Percentiles rank a stretch among this genome's conserved stretches.
These are phyloP conservation scores for Calidris pugnax DNA, from an alignment of 2,113 vertebrate genomes.

Conservation along the genomic window DNA sequence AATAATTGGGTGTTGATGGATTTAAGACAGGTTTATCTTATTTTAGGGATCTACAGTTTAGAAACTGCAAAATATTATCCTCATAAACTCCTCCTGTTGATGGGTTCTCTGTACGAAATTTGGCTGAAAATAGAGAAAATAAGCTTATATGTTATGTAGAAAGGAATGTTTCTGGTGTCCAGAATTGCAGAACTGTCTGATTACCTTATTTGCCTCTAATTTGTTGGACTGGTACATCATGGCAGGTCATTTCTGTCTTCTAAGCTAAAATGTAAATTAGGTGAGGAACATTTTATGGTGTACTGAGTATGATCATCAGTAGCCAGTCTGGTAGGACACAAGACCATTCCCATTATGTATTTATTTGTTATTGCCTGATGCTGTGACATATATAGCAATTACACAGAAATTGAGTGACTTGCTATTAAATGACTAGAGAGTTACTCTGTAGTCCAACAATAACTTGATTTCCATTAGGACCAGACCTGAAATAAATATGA, in stretches of 20 bases:
- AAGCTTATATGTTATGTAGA: background rate
- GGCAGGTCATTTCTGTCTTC: background rate
- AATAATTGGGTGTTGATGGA: no score
- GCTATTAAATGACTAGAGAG: background rate
- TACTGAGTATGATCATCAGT: background rate
- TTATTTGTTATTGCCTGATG: background rate
- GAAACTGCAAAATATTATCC: background rate
- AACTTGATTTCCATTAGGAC: background rate
- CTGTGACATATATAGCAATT: background rate
- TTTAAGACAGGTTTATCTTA: background rate
- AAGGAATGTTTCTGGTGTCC: background rate
- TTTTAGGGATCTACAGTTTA: background rate
- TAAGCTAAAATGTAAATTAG: background rate
- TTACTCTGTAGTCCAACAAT: background rate
- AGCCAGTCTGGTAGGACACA: background rate
- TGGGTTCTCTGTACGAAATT: background rate
- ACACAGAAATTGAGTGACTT: background rate
- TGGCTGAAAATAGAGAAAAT: background rate
- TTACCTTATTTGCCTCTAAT: background rate
- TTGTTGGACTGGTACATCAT: background rate
- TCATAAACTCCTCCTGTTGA: background rate
- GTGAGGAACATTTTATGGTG: background rate
- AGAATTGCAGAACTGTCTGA: background rate
- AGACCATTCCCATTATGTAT: background rate
- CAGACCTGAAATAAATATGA: background rate